phyloP scores from a whole-genome alignment of 2,113 vertebrate genomes.

The Melanerpes formicivorus region DNA sequence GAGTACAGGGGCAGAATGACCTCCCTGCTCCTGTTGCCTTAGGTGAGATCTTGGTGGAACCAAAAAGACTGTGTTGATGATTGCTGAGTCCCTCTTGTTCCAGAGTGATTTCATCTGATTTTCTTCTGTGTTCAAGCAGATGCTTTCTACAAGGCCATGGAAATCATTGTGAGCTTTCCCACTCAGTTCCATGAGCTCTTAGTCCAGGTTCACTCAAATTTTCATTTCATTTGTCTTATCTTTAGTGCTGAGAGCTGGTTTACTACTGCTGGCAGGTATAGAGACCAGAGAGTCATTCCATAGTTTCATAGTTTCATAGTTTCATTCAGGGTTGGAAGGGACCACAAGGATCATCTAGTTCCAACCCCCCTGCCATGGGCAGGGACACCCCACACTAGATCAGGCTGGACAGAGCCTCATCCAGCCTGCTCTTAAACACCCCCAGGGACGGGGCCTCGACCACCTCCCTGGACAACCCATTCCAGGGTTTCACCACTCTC shows the following conservation, averaged over 20 bases:
- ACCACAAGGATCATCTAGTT: no score
- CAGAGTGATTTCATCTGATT: background rate
- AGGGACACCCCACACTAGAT: no score
- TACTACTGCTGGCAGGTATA: background rate
- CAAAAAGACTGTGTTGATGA: background rate
- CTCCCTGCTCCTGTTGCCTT: background rate
- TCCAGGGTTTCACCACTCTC: no score
- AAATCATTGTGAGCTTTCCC: background rate
- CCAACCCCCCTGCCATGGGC: no score
- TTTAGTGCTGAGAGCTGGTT: background rate
- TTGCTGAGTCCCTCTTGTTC: background rate
- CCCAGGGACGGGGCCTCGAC: no score
- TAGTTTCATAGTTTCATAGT: no score
- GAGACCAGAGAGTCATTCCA: background rate
- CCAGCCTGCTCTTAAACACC: no score
- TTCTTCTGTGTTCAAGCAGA: background rate
- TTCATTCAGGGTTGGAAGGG: no score
- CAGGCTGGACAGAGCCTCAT: no score
- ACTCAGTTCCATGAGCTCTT: background rate
- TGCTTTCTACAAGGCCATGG: background rate
- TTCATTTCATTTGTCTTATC: constrained; percentile 7
- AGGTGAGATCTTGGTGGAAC: background rate
- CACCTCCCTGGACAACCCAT: no score
- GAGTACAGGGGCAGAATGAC: no score
- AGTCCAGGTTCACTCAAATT: background rate